These are phyloP conservation scores for Charadrius vociferus DNA, from an alignment of 2,113 vertebrate species.

Conservation along the genomic window DNA sequence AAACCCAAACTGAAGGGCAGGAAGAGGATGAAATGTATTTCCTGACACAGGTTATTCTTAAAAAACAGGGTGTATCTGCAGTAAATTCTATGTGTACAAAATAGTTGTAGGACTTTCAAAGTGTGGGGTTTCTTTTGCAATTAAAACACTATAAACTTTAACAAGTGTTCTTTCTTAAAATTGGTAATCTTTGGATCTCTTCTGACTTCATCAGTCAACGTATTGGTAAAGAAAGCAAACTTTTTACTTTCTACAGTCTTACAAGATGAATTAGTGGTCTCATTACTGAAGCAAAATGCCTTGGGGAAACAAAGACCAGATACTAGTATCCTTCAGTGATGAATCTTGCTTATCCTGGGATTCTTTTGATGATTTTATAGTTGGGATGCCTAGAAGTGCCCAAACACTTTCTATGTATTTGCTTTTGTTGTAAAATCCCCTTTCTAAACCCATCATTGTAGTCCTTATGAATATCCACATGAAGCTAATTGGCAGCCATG, in stretches of 20 bases:
- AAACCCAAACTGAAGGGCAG: not conserved
- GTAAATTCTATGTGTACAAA: not conserved
- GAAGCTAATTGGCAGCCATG: not conserved
- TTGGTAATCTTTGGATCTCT: not conserved
- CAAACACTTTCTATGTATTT: accelerated
- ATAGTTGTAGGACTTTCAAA: not conserved
- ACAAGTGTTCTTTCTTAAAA: not conserved
- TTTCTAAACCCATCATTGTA: not conserved
- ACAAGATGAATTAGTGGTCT: not conserved
- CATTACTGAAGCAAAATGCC: not conserved
- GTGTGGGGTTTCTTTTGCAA: accelerated
- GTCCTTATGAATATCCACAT: not conserved
- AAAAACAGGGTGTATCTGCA: not conserved
- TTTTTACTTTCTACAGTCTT: not conserved
- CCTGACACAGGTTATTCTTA: not conserved
- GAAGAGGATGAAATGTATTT: not conserved
- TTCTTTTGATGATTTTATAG: not conserved
- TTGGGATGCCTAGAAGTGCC: not conserved
- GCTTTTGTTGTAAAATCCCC: not conserved
- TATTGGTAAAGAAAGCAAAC: not conserved
- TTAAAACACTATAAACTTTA: not conserved
- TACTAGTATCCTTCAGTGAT: not conserved
- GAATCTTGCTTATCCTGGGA: not conserved
- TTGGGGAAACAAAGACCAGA: not conserved
- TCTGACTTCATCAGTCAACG: not conserved